Base-by-base conservation (phyloP, 2,797 vertebrate species). In the Anguilla megastoma region DNA sequence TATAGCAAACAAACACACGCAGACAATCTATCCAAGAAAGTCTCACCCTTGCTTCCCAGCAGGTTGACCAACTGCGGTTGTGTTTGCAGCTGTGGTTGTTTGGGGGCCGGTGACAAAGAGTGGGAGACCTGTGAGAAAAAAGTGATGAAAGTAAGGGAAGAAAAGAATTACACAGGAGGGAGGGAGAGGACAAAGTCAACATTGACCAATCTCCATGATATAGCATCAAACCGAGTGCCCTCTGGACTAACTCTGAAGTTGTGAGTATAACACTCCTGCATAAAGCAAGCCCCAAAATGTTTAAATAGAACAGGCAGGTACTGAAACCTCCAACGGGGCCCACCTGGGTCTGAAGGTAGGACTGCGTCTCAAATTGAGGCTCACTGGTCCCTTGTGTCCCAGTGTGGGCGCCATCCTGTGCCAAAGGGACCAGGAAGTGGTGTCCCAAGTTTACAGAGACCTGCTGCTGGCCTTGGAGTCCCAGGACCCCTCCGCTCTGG, bases 391-490 rank as follows among this genome's bases (percentile, higher is more conserved):
- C 86, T 24, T 86, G 85, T 10, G 36, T 10, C 33, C 33, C 85
- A 1, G 33, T 45, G 33, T 27, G 92, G 90, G 96, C 95, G 92
- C 93, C 92, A 87, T 97, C 96, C 90, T 97, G 97, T 88, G 95
- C 95, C 88, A 96, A 96, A 91, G 96, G 97, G 94, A 95, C 96
- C 89, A 97, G 96, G 92, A 98, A 97, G 95, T 97, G 97, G 94
- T 98, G 97, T 0, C 97, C 96, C 0, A 95, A 93, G 14, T 95
- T 96, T 69, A 95, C 92, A 0, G 97, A 93, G 82, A 93, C 94
- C 48, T 97, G 97, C 69, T 92, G 91, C 85, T 93, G 93, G 87
- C 91, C 79, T 2, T 91, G 88, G n/a, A 93, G 95, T 88, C 92
- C 96, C 90, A 89, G 95, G 33, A 91, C 91, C 87, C 97, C 92